Base-by-base conservation (phyloP, 2,888 invertebrate species). In the Vesta saturnalis region DNA sequence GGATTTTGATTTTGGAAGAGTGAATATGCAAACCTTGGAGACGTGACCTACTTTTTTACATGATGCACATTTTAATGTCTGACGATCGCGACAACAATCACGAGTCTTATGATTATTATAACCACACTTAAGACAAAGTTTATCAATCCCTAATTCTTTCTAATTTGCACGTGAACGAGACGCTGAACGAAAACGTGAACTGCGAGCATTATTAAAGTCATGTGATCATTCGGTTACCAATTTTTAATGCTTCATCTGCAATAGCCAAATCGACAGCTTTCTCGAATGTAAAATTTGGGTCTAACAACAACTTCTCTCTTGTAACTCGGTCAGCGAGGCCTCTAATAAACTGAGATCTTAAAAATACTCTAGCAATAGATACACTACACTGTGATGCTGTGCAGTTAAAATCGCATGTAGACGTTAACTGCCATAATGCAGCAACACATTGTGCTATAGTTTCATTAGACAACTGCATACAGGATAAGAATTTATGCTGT, bases 61-160 rank as follows among this genome's bases (percentile, higher is more conserved):
- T 19, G 52, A 19, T 8, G 18, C 8, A 21, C 52, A 52, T 19
- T 18, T 52, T 19, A 18, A 19, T 19, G 21, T 12, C 3, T 52
- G 2, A 19, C 19, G 18, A 21, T 52, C 19, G 6, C 19, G 52
- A 21, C 19, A n/a, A 21, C 52, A 52, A 2, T 52, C 19, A 19
- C 19, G 12, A 18, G 52, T 19, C 3, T n/a, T 18, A 21, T 52
- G 52, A n/a, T 52, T 18, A 12, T 52, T 3, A 12, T 19, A 10
- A n/a, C 52, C 19, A 19, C 52, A 52, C n/a, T 52, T 18, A 12
- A 52, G n/a, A 52, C 19, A 52, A 12, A 52, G n/a, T 52, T 21
- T 52, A 52, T 52, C 52, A 1, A 52, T 4, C 10, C 21, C 16
- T n/a, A 52, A 10, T 19, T 52, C 52, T 52, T 15, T 52, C 4